phyloP scores from a whole-genome alignment of 1,140 invertebrate genomes.

The Myzus persicae region DNA sequence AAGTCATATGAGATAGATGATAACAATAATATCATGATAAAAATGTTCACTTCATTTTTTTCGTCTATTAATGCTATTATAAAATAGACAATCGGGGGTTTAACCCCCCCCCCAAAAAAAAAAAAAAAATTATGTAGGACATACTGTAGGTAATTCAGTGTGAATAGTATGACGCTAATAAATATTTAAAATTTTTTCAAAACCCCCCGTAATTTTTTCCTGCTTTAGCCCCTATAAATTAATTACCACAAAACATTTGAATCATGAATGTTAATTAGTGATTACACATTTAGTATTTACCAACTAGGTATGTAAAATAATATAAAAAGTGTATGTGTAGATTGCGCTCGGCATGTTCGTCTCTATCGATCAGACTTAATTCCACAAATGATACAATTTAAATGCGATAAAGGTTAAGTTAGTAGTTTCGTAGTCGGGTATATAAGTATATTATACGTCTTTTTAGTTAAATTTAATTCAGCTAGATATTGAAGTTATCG shows the following conservation, averaged over 20 bases:
- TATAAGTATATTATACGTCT: too few relatives aligned
- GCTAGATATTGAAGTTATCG: not conserved
- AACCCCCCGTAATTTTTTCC: too few relatives aligned
- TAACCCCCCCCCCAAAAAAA: too few relatives aligned
- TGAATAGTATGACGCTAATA: too few relatives aligned
- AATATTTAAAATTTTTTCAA: too few relatives aligned
- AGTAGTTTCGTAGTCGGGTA: not conserved
- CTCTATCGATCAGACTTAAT: not conserved
- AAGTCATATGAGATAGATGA: too few relatives aligned
- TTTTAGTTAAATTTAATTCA: not conserved
- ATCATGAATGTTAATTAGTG: too few relatives aligned
- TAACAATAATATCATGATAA: not conserved
- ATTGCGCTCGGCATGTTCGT: not conserved
- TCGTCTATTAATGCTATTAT: not conserved
- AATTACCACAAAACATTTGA: not conserved
- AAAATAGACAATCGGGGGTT: too few relatives aligned
- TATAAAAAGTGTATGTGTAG: not conserved
- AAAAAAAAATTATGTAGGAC: too few relatives aligned
- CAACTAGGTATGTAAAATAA: not conserved
- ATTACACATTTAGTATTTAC: not conserved
- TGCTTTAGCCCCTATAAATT: too few relatives aligned
- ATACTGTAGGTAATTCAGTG: too few relatives aligned
- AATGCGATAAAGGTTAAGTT: not conserved
- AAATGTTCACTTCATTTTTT: not conserved
- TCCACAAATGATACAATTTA: not conserved